phyloP scores from a whole-genome alignment of 2,888 invertebrate species.

The Kuschelorhynchus macadamiae region DNA sequence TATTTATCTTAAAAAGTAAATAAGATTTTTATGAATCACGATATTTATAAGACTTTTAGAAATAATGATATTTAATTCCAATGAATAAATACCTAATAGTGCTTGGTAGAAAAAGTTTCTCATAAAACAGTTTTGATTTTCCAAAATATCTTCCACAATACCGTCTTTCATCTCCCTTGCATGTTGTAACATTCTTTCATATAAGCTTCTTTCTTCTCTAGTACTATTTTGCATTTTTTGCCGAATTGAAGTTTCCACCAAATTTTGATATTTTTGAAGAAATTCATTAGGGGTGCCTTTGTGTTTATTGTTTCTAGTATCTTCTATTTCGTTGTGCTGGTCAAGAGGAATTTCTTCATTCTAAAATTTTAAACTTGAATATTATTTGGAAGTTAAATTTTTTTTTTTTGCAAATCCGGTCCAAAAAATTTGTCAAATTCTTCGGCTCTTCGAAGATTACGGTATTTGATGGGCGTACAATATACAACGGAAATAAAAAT shows the following conservation, averaged over 20 bases:
- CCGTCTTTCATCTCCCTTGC: not conserved
- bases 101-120: slow-evolving; percentile 37
- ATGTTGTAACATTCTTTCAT: not conserved
- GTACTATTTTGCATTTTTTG: slow-evolving; percentile 17
- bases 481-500: too few relatives aligned
- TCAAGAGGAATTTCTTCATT: slow-evolving; percentile 5
- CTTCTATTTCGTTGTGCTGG: slow-evolving; percentile 40
- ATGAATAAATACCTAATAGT: slow-evolving; percentile 36
- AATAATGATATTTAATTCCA: too few relatives aligned
- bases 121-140: slow-evolving; percentile 33
- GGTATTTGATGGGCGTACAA: too few relatives aligned
- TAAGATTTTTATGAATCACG: too few relatives aligned
- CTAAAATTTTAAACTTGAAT: not conserved
- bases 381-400: too few relatives aligned
- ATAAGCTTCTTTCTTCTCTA: slow-evolving; percentile 3
- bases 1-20: too few relatives aligned
- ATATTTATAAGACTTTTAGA: too few relatives aligned
- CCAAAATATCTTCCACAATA: not conserved
- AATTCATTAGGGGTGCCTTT: slow-evolving; percentile 3
- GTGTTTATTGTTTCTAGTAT: slow-evolving; percentile 36
- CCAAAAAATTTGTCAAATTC: too few relatives aligned
- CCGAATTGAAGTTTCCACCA: slow-evolving; percentile 15
- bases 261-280: slow-evolving; percentile 27
- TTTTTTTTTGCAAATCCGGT: too few relatives aligned
- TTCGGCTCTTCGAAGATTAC: too few relatives aligned